Base-by-base conservation (phyloP, 2,888 invertebrate species). In the Drosophila basisetae region DNA sequence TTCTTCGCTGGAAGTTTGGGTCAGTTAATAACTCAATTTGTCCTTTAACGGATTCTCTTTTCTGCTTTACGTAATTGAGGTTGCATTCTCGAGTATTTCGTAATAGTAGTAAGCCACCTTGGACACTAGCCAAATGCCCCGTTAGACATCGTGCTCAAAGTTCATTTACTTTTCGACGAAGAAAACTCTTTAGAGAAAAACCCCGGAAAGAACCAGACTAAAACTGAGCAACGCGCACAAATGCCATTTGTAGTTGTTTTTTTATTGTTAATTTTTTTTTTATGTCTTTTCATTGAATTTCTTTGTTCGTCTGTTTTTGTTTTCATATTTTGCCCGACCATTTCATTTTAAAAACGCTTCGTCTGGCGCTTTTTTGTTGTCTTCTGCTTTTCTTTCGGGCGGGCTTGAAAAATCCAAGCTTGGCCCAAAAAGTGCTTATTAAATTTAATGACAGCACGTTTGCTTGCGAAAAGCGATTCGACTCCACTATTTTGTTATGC, bases 381-480 rank as follows among this genome's bases (percentile, higher is more conserved):
- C 56, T 71, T 62, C 30, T 80, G 64, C 66, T 78, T 73, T 83
- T 78, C 70, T 68, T 77, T 64, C 59, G 63, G 66, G 70, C 68
- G 63, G 75, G 75, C 78, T 75, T 66, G 60, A 67, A 78, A 83
- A 87, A 85, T 77, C 89, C 86, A 76, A 90, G 90, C 84, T 87
- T 87, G 84, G 90, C 90, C 89, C 80, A 86, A 90, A 85, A 90
- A 83, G 82, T 68, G 89, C 89, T 90, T 91, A 91, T 90, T 91
- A 90, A 91, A 89, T 91, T 90, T 91, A 91, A 91, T 90, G 90
- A 90, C 91, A 82, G 82, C 85, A 89, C 90, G 89, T 91, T 91
- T 87, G 80, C 83, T 87, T 87, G 76, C 84, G 76, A 89, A 91
- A 86, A 86, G 84, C 86, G 86, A 81, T 81, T 80, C 71, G 78